phyloP scores from a whole-genome alignment of 2,797 vertebrate genomes.

The Stomatorhinus walkeri region DNA sequence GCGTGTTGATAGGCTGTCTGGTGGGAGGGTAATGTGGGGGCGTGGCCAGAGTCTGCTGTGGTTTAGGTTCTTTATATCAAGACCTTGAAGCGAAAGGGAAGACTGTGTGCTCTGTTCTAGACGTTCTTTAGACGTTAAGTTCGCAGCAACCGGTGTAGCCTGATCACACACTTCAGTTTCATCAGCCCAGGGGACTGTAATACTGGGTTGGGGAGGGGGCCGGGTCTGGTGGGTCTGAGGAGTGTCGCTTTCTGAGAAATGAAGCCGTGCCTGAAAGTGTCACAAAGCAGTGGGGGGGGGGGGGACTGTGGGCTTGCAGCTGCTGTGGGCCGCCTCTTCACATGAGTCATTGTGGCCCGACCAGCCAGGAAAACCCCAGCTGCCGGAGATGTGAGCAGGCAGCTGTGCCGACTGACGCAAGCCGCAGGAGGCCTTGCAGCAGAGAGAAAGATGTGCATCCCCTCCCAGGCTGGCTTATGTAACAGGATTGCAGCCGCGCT shows the following conservation, averaged over 20 bases:
- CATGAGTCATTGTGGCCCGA: constrained; percentile 43
- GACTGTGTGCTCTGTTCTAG: background rate
- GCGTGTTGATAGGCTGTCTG: constrained; percentile 52
- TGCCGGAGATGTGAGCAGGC: background rate
- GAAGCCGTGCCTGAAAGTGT: background rate
- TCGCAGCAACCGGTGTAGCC: background rate
- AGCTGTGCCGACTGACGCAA: background rate
- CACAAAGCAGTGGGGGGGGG: background rate
- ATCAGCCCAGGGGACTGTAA: background rate
- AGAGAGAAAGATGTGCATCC: background rate
- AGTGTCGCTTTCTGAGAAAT: background rate
- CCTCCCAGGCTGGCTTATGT: background rate
- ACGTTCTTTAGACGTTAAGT: background rate
- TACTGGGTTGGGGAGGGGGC: background rate
- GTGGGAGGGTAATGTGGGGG: constrained; percentile 42
- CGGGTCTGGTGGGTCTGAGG: too few relatives aligned
- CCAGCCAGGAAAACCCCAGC: constrained; percentile 62
- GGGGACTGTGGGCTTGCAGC: background rate
- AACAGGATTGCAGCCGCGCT: background rate
- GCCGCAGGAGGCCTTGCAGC: background rate
- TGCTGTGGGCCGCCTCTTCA: background rate
- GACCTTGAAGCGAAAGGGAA: constrained; percentile 37
- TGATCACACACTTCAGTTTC: background rate
- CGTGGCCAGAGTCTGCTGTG: constrained; percentile 47
- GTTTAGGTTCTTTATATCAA: constrained; percentile 54